Base-by-base conservation (phyloP, 2,888 invertebrate genomes). In the Erebia aethiops region DNA sequence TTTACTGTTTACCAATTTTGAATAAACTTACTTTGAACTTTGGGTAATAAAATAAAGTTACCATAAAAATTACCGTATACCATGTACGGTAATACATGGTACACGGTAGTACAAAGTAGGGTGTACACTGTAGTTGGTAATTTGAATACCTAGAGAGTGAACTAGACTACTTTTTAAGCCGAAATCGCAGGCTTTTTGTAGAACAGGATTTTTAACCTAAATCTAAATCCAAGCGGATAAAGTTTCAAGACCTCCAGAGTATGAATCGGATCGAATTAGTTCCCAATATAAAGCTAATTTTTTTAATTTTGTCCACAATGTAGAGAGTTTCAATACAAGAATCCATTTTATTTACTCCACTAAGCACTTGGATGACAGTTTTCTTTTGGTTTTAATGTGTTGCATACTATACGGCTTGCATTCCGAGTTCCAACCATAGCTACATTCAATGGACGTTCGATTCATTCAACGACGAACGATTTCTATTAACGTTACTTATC, bases 271-370 rank as follows among this genome's bases (percentile, higher is more conserved):
- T 52, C 16, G 46, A 46, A 16, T 52, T 16, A 16, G 52, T 52
- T 52, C 9, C 52, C 52, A 52, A 52, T 52, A 52, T 52, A 16
- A 16, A 51, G n/a, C 7, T 51, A 8, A 8, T 18, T 54, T 54
- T 18, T 54, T 21, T 54, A 60, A 71, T 35, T 61, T 52, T 72
- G 41, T 21, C 49, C n/a, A 71, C 74, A 74, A 67, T 75, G 60
- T 75, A 63, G 71, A 73, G 26, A 49, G 61, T 54, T 73, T 75
- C 75, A 68, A 78, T 81, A 85, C 88, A 87, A 88, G 88, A 89
- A 90, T 87, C 85, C 79, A 78, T 87, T 90, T 89, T 88, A 87
- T 90, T 90, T 89, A 84, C 83, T 88, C 84, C 80, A 81, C 76
- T 80, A 79, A 82, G 81, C 81, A 80, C 83, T 85, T 84, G 80